Percentiles rank a stretch among this genome's conserved stretches.
phyloP scores from a whole-genome alignment of 2,113 vertebrate species.

The Phasianus colchicus region DNA sequence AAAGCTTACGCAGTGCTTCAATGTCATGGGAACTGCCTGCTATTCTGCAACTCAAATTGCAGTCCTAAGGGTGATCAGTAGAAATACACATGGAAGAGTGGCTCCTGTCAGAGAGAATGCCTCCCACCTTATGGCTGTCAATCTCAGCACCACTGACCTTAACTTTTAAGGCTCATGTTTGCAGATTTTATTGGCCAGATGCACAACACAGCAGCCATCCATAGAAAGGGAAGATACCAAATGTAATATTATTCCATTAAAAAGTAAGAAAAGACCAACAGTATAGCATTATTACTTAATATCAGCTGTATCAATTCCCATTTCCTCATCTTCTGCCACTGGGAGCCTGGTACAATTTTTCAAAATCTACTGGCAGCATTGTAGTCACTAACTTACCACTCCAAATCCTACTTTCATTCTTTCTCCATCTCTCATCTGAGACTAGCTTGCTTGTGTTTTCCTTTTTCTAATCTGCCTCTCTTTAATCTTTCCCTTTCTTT shows the following conservation, averaged over 20 bases:
- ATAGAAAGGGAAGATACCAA: neutral
- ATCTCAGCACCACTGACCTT: neutral
- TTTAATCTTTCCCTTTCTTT: neutral
- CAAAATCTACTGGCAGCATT: neutral
- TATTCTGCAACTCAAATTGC: neutral
- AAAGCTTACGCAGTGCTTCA: neutral
- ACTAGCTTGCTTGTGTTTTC: neutral
- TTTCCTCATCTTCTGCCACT: neutral
- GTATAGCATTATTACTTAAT: accelerated
- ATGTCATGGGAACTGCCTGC: neutral
- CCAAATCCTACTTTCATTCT: neutral
- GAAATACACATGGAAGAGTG: neutral
- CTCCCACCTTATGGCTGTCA: neutral
- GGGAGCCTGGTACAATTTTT: neutral
- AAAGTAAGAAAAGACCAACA: neutral
- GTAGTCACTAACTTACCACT: neutral
- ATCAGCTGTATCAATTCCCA: neutral
- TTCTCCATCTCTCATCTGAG: neutral
- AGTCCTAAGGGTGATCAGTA: neutral
- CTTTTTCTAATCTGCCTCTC: neutral
- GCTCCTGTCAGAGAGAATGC: neutral
- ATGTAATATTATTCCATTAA: neutral
- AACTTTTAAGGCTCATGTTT: neutral
- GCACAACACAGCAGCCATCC: accelerated
- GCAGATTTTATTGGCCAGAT: neutral